Evolutionary conservation across 1,140 invertebrate species (phyloP), one percentile per base, ranked within the genome.

Genomic region (Drosophila bifasciata): DNA sequence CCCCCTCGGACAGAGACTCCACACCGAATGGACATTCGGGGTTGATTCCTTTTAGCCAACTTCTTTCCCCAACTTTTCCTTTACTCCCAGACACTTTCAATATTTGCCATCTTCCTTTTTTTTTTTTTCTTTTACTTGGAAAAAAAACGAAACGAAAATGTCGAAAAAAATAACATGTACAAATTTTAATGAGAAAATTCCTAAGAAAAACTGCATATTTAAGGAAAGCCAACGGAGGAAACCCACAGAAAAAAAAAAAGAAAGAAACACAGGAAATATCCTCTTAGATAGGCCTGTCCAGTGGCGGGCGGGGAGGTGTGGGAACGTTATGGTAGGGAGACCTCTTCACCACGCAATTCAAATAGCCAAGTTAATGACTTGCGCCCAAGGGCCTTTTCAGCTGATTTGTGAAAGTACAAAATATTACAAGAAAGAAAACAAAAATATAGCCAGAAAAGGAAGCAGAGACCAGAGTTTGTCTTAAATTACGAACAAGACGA

Each of bases 281-380:
- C 81, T 79, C 44, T 68, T 36, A 79, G 51, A 36, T 52, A 53
- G 52, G 23, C 50, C 49, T 48, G 62, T 56, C 66, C 66, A 66
- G 46, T 17, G n/a, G 36, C n/a, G 15, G 16, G 23, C 13, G 9
- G 5, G 16, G 17, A 6, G 11, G 13, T 2, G 28, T 40, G 61
- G 36, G 44, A 70, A 39, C 1, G 19, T 17, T 15, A 17, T n/a
- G 46, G 25, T 16, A 32, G 39, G 45, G 44, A 68, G 52, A 36
- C 11, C 32, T 11, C 50, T 55, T 56, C 13, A n/a, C 28, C 25
- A 51, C 45, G 69, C 69, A 60, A 88, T 78, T 79, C 84, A 89
- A 89, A 88, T 89, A 88, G 84, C 75, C 84, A 88, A 83, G 75
- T 83, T 88, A 88, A 88, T 88, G 83, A 88, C 84, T 89, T 80